Conservation (phyloP, 2,113 vertebrate genomes). For the Panthera uncia region DNA sequence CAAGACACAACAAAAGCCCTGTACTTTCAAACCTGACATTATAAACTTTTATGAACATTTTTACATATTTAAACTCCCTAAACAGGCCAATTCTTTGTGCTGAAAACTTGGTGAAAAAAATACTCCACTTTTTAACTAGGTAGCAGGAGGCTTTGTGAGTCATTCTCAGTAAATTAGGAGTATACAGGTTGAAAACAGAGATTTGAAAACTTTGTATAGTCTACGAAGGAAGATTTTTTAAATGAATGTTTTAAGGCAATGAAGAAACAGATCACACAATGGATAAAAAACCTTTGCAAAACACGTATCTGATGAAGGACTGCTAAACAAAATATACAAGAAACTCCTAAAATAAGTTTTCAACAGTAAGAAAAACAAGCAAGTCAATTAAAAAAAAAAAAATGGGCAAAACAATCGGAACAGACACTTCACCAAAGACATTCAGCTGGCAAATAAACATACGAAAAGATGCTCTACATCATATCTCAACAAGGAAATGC, state of each 20-base stretch:
- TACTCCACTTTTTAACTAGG: not conserved
- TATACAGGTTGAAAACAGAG: not conserved
- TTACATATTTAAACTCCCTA: constrained; percentile 1
- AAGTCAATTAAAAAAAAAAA: not conserved
- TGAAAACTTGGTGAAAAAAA: not conserved
- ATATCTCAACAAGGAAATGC: not conserved
- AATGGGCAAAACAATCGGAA: not conserved
- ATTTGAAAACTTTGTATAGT: not conserved
- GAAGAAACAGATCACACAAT: not conserved
- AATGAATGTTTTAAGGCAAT: not conserved
- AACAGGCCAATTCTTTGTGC: not conserved
- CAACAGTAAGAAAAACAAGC: not conserved
- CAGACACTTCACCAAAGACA: not conserved
- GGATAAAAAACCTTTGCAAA: not conserved
- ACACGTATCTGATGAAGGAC: not conserved
- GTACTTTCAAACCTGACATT: not conserved
- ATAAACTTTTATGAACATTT: not conserved
- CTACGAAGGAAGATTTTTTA: not conserved
- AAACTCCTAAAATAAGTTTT: not conserved
- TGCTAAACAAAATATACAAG: not conserved
- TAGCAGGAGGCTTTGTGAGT: not conserved
- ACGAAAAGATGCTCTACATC: not conserved
- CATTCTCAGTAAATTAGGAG: not conserved
- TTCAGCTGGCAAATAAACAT: not conserved
- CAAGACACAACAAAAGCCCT: not conserved